A percentile compares a stretch with the other conserved stretches of the same genome.
Evolutionary conservation across 2,113 vertebrate species (phyloP).

Genomic region (Philantomba maxwellii): DNA sequence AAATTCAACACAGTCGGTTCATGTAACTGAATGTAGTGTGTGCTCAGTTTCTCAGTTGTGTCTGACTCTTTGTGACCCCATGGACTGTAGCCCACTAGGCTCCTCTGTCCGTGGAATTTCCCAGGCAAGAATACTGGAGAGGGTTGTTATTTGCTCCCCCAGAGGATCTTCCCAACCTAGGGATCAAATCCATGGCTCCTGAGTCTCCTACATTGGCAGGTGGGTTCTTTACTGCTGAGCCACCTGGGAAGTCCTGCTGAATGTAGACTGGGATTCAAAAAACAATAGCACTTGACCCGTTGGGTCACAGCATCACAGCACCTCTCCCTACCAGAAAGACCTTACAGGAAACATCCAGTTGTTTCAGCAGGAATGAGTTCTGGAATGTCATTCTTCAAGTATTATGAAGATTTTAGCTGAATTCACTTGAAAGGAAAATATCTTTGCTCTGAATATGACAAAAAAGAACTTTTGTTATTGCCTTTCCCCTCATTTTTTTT

Average conservation of each 20-base stretch:
- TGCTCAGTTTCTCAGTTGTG: not conserved
- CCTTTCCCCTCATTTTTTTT: not conserved
- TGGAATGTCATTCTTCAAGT: not conserved
- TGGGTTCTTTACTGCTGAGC: not conserved
- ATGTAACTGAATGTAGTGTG: not conserved
- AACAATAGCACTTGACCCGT: not conserved
- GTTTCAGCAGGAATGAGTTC: not conserved
- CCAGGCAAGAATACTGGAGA: not conserved
- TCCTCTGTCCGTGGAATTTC: not conserved
- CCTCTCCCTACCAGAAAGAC: not conserved
- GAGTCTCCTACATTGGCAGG: not conserved
- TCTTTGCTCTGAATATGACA: not conserved
- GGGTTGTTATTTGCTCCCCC: not conserved
- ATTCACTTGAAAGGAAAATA: not conserved
- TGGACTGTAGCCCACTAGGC: not conserved
- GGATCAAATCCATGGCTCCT: not conserved
- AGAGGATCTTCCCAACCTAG: not conserved
- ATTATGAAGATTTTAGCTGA: not conserved
- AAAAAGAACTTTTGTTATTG: not conserved
- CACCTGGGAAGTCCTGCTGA: not conserved
- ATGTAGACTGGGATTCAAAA: not conserved
- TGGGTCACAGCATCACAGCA: not conserved
- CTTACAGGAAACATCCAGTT: not conserved
- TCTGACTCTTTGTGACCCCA: not conserved
- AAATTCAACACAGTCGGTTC: not conserved